Evolutionary conservation across 2,113 vertebrate species (phyloP), one percentile per base, ranked within the genome.

Genomic region (Aegithalos caudatus): DNA sequence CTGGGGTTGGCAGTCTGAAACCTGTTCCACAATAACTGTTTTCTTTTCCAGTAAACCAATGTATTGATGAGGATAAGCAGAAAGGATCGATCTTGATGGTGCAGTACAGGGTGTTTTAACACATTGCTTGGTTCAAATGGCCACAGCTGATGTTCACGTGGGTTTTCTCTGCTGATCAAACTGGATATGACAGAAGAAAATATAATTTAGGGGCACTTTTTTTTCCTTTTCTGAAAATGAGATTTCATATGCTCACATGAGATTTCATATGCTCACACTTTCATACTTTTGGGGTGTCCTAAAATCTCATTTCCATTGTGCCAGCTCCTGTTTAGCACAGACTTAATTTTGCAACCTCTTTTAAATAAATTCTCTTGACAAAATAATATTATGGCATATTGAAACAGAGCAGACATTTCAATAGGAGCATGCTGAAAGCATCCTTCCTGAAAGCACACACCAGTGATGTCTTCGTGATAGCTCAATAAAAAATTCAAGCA

Each of bases 371-470:
- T 65, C 76, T 76, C 65, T 88, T 95, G 94, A 95, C 80, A 94
- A 96, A 97, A 92, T 70, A 93, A 64, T 65, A 89, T 89, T 91
- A 72, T 85, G 65, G 40, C 86, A 87, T 73, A 72, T 54, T 65
- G 93, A 97, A 96, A 90, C 31, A 81, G 78, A 97, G 77, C 89
- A 97, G 94, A 92, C 65, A 96, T 97, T 97, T 95, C 86, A 94
- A 93, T 65, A 95, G 88, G 67, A 86, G 66, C 62, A 67, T 50
- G 50, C 58, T 86, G 90, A 95, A 94, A 54, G 24, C 45, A 74
- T 93, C 94, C 51, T 82, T 91, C 83, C 93, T 97, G 86, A 94
- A 96, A 81, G 57, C 51, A 54, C 78, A 51, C 71, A 82, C 93
- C 93, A 83, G 25, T 77, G 73, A 66, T 92, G 79, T 66, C 77